Base-by-base conservation (phyloP, 2,888 invertebrate genomes). In the Luperina nickerlii region DNA sequence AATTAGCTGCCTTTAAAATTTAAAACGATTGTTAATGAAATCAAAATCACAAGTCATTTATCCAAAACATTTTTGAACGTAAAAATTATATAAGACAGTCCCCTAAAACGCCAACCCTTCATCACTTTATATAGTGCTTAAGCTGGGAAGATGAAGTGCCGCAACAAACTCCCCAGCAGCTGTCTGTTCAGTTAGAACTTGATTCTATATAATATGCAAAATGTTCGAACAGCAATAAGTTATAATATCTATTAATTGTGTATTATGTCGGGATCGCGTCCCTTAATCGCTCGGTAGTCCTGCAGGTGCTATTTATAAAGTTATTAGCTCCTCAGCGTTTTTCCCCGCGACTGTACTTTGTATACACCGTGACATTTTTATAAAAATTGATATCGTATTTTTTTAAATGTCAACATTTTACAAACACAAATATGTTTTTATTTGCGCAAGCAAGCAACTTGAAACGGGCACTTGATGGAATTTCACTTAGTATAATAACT, bases 351-450 rank as follows among this genome's bases (percentile, higher is more conserved):
- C 71, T 72, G 73, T 75, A 87, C 84, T 70, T 82, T 83, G 69
- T 82, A 74, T 70, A 75, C 60, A 65, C 63, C 72, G 76, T 82
- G 83, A 70, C 84, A 88, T 88, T 88, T 86, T 83, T 81, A 82
- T 82, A 82, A 87, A 87, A 90, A 84, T 71, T 79, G 72, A 81
- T 79, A 84, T 78, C 32, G 74, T 78, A 79, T 84, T 84, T 90
- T 86, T 86, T 81, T 84, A 79, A 89, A 89, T 88, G 88, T 88
- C 88, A 89, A 81, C 81, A 67, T 84, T 82, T 81, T 81, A 76
- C 70, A 76, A 76, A 83, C 32, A 62, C 71, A 66, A 69, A 81
- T 79, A 82, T 80, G 67, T 87, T 89, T 86, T 85, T 84, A 70
- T 88, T 69, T 66, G 38, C 27, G 27, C 65, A 51, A 66, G 6